Evolutionary conservation across 2,113 vertebrate genomes (phyloP), one percentile per base, ranked within the genome.

Genomic region (Pseudorasbora parva): DNA sequence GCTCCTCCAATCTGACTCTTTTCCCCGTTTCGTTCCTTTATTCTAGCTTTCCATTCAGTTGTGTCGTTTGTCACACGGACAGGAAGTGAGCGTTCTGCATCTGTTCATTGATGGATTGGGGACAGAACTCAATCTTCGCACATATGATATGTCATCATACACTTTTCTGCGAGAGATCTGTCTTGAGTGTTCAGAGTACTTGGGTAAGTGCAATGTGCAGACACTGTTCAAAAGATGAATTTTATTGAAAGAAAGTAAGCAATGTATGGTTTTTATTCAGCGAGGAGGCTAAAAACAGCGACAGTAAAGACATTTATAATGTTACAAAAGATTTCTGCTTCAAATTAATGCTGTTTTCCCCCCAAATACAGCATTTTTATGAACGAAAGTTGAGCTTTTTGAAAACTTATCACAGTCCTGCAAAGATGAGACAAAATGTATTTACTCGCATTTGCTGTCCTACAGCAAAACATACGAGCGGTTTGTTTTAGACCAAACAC

Each of bases 151-250:
- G 96, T 93, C 94, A 33, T 96, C 95, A 25, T 91, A 87, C 92
- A 97, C 96, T 23, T 98, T 96, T 91, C 95, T 99, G 83, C 93
- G 89, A 86, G 97, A 99, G 88, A 95, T 99, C 90, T 96, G 96
- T 85, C 93, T 99, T 81, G 94, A 95, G 88, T 99, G 97, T 82
- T 97, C 98, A 43, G 96, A 97, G 88, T 97, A 97, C 83, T 94
- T 94, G 83, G 97, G 98, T 98, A 92, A 92, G 92, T 88, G 76
- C 30, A 37, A 19, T 66, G 62, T 8, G 8, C 27, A 33, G 0
- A 33, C 25, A 17, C 2, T 64, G 14, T 23, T 12, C n/a, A 45
- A 45, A 45, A 45, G 2, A 30, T 30, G 1, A 30, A 43, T 11
- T 45, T 45, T 45, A 37, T 7, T 7, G 5, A 37, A 37, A 37